phyloP scores from a whole-genome alignment of 1,140 invertebrate genomes.

The Cydia splendana region DNA sequence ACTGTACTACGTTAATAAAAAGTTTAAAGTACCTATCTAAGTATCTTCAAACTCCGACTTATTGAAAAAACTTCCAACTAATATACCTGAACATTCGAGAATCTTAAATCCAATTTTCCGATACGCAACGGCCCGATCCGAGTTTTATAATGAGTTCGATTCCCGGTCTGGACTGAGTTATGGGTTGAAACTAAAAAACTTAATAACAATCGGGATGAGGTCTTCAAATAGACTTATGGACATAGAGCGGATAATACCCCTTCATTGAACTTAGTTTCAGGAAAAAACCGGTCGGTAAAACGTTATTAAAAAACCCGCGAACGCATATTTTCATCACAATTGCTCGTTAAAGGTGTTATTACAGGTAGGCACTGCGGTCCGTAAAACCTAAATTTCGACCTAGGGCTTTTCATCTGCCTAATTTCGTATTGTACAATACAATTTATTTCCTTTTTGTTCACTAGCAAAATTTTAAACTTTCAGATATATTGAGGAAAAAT shows the following conservation, averaged over 20 bases:
- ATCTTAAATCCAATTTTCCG: slow-evolving; percentile 29
- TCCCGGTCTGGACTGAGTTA: slow-evolving; percentile 3
- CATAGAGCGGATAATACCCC: not conserved
- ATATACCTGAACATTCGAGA: slow-evolving; percentile 15
- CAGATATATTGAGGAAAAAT: too few relatives aligned
- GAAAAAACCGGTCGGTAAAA: too few relatives aligned
- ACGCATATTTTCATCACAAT: too few relatives aligned
- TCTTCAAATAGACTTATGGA: not conserved
- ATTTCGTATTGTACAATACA: too few relatives aligned
- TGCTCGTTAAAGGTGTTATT: too few relatives aligned
- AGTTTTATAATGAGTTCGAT: slow-evolving; percentile 20
- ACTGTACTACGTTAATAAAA: too few relatives aligned
- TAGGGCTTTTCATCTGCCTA: too few relatives aligned
- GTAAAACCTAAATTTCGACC: too few relatives aligned
- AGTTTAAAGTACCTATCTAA: not conserved
- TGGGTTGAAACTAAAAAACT: slow-evolving; percentile 25
- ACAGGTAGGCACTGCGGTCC: too few relatives aligned
- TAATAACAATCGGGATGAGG: slow-evolving; percentile 25
- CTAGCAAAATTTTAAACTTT: too few relatives aligned
- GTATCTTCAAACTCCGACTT: not conserved
- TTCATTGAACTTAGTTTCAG: not conserved
- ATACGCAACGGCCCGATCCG: slow-evolving; percentile 12
- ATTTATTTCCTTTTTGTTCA: too few relatives aligned
- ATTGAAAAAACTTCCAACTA: slow-evolving; percentile 26
- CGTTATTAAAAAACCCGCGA: too few relatives aligned